These are phyloP conservation scores for Lamprotornis superbus DNA, from an alignment of 2,113 vertebrate species.

Conservation along the genomic window DNA sequence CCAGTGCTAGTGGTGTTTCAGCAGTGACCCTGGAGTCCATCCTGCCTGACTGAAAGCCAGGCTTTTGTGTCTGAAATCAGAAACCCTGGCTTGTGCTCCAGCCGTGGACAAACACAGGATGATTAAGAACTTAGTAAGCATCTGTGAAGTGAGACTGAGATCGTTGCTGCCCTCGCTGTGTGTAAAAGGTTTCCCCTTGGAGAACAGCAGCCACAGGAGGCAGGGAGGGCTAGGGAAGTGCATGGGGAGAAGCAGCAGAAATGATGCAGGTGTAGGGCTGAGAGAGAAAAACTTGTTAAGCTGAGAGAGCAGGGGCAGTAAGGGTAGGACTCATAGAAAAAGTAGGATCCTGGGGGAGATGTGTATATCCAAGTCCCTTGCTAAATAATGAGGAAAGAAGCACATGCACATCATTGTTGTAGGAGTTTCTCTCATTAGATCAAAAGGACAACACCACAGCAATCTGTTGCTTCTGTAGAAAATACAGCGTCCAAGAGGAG, in stretches of 20 bases:
- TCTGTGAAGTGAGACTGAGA: background rate
- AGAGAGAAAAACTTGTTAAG: background rate
- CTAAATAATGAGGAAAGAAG: constrained; percentile 4
- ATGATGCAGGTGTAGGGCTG: background rate
- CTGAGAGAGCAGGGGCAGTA: background rate
- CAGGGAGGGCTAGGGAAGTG: background rate
- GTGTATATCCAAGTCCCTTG: background rate
- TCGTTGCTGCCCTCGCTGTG: background rate
- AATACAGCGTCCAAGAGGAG: constrained; percentile 27
- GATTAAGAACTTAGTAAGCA: background rate
- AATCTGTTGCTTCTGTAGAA: constrained; percentile 43
- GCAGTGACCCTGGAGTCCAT: background rate
- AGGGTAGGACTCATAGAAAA: background rate
- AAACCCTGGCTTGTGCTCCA: background rate
- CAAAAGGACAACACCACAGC: constrained; percentile 49
- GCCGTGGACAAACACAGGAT: background rate
- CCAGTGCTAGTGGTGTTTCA: background rate
- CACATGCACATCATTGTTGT: constrained; percentile 37
- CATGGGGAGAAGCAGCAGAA: background rate
- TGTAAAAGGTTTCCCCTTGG: constrained; percentile 8
- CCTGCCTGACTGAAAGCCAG: background rate
- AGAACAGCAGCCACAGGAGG: background rate
- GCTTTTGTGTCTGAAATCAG: background rate
- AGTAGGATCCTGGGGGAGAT: background rate
- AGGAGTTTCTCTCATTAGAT: constrained; percentile 57